Base-by-base conservation (phyloP, 2,888 invertebrate genomes). In the Dasypogon diadema region DNA sequence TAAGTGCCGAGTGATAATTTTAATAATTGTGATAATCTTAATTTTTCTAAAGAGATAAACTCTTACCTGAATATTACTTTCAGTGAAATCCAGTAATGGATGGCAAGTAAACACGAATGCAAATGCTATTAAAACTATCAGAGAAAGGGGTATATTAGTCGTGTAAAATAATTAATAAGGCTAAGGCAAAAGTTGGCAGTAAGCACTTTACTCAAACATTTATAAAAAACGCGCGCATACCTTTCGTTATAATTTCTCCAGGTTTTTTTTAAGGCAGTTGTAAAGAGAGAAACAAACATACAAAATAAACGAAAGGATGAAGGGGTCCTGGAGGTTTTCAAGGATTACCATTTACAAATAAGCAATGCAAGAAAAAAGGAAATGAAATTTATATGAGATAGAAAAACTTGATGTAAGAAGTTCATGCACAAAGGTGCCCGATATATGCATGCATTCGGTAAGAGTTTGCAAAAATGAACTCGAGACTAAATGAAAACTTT, bases 321-420 rank as follows among this genome's bases (percentile, higher is more conserved):
- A 46, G 46, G 14, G 58, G 2, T 65, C n/a, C 24, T 65, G 37
- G 65, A 24, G 65, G 18, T 24, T 34, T 37, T 60, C 18, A 60
- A 37, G 37, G 60, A 42, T 60, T 46, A 46, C 34, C 37, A 46
- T 46, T 24, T 48, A 65, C 65, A 65, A 24, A 65, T 65, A 65
- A 65, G 46, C 16, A 65, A 65, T 22, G 46, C 46, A 65, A 26
- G 65, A n/a, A 37, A 65, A 65, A 65, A 48, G 65, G 65, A 48
- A 65, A 48, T 65, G 37, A 65, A 42, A 65, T 65, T 24, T 55
- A 16, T 10, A 46, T 18, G 42, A 65, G 65, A 65, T 37, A 46
- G 48, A 65, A 65, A 46, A 46, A 48, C 26, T 65, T 65, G 3
- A 65, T 34, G 42, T 65, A 24, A 65, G 48, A 65, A 65, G 65